phyloP scores from a whole-genome alignment of 2,113 vertebrate species.

The Lates calcarifer region DNA sequence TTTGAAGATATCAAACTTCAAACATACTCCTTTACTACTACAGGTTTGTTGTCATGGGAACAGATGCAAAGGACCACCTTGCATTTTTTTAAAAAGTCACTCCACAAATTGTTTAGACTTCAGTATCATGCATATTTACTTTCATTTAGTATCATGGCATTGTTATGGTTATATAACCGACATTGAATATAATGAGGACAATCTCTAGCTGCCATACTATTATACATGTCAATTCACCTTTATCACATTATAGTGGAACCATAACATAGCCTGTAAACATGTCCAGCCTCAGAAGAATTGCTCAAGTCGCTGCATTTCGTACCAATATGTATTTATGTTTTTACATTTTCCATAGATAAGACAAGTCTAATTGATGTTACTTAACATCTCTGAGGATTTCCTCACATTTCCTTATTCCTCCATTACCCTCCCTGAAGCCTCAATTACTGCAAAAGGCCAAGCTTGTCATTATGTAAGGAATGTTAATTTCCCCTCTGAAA shows the following conservation, averaged over 20 bases:
- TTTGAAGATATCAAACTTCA: constrained; percentile 7
- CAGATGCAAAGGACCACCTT: constrained; percentile 38
- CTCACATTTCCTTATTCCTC: constrained; percentile 38
- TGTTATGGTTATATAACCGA: not conserved
- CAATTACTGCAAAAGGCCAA: constrained; percentile 78
- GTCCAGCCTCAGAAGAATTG: not conserved
- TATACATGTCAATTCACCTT: too few relatives aligned
- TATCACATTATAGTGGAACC: not conserved
- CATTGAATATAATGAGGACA: not conserved
- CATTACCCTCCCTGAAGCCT: constrained; percentile 69
- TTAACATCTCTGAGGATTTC: constrained; percentile 32
- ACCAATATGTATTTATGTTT: constrained; percentile 20
- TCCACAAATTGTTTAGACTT: constrained; percentile 11
- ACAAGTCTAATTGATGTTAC: constrained; percentile 38
- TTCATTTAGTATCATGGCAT: not conserved
- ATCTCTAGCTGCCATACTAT: not conserved
- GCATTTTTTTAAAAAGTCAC: constrained; percentile 20
- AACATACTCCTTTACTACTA: not conserved
- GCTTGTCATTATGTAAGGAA: constrained; percentile 67
- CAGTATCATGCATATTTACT: not conserved
- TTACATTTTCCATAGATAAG: constrained; percentile 24
- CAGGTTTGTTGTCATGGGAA: constrained; percentile 49
- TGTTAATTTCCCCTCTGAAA: constrained; percentile 77
- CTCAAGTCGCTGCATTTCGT: constrained; percentile 4
- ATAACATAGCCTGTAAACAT: not conserved